Conservation (phyloP, 2,888 invertebrate species). For the Trissolcus japonicus region DNA sequence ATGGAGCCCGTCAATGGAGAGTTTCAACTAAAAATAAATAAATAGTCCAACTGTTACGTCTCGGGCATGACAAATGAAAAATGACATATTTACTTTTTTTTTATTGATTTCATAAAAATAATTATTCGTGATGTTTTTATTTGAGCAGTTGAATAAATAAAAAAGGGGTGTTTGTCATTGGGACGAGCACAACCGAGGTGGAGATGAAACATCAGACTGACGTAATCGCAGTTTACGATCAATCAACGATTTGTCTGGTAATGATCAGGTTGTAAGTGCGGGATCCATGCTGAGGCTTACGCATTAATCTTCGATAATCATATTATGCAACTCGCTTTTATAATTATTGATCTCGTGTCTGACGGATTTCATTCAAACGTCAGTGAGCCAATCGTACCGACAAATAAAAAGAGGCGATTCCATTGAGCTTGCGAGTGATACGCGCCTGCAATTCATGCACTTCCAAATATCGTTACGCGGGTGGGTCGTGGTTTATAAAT, state of each 20-base stretch:
- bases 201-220: neutral
- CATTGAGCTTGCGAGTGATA: conserved; percentile 17
- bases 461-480: conserved; percentile 29
- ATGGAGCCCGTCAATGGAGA: conserved; percentile 3
- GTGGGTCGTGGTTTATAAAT: conserved; percentile 32
- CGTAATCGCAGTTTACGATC: conserved; percentile 10
- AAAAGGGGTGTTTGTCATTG: neutral
- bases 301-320: conserved; percentile 45
- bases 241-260: conserved; percentile 45
- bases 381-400: conserved; percentile 11
- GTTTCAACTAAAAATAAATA: no score
- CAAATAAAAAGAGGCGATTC: conserved; percentile 37
- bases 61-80: conserved; percentile 8
- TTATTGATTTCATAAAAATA: neutral
- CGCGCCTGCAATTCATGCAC: conserved; percentile 13
- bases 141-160: no score
- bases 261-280: conserved; percentile 37
- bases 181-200: neutral
- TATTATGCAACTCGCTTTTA: conserved; percentile 46
- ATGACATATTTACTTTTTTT: neutral
- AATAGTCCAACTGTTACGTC: conserved; percentile 9
- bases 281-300: conserved; percentile 14
- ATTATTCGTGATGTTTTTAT: neutral
- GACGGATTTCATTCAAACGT: conserved; percentile 15
- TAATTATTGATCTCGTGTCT: conserved; percentile 35